Evolutionary conservation across 1,140 invertebrate genomes (phyloP).

Genomic region (Papilio aristodemus): DNA sequence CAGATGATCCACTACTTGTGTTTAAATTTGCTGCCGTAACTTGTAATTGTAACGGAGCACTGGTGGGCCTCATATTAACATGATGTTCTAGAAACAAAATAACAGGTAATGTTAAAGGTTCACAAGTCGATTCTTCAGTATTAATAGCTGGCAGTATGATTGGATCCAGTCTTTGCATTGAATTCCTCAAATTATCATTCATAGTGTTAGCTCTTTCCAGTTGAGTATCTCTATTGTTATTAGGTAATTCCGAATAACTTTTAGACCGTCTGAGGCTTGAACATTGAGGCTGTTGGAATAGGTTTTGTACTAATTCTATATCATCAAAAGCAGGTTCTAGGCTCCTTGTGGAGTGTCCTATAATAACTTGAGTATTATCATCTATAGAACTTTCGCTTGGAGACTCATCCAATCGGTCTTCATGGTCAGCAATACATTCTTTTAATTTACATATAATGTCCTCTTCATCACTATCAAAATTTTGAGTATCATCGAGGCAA

Average conservation of each 20-base stretch:
- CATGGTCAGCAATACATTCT: slow-evolving; percentile 56
- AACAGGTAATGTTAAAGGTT: slow-evolving; percentile 69
- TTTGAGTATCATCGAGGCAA: slow-evolving; percentile 66
- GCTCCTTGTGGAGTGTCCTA: slow-evolving; percentile 45
- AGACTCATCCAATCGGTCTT: slow-evolving; percentile 47
- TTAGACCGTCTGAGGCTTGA: slow-evolving; percentile 62
- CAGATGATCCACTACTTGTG: slow-evolving; percentile 60
- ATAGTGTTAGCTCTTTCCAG: slow-evolving; percentile 59
- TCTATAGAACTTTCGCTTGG: slow-evolving; percentile 61
- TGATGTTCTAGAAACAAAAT: slow-evolving; percentile 75
- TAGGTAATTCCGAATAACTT: slow-evolving; percentile 67
- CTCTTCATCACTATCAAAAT: slow-evolving; percentile 71
- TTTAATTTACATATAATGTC: slow-evolving; percentile 72
- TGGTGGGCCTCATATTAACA: slow-evolving; percentile 71
- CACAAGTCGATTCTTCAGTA: slow-evolving; percentile 52
- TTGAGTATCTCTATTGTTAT: slow-evolving; percentile 49
- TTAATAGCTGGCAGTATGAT: slow-evolving; percentile 67
- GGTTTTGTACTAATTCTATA: slow-evolving; percentile 43
- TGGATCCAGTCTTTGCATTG: slow-evolving; percentile 72
- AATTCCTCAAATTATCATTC: slow-evolving; percentile 66
- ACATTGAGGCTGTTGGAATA: slow-evolving; percentile 41
- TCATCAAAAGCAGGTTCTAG: slow-evolving; percentile 50
- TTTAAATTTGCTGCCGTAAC: slow-evolving; percentile 72
- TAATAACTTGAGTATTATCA: slow-evolving; percentile 69
- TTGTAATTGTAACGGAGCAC: slow-evolving; percentile 75